Percentiles rank a stretch among this genome's conserved stretches.
Evolutionary conservation across 2,797 vertebrate species (phyloP).

Genomic region (Protonibea diacanthus): DNA sequence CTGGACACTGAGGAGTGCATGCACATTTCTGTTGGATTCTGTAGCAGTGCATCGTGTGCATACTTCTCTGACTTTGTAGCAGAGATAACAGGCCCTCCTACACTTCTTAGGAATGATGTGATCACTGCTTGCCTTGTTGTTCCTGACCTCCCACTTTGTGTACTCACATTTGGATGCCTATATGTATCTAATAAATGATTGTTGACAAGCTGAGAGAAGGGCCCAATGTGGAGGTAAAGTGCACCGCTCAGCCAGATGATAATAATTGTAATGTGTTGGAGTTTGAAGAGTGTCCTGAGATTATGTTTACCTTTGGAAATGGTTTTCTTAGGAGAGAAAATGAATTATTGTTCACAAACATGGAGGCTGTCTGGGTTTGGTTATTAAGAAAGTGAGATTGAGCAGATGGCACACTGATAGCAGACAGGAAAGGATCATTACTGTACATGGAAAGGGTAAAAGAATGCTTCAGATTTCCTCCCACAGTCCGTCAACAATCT

Average conservation of each 20-base stretch:
- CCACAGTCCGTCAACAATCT: neutral
- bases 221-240: slow-evolving; percentile 5
- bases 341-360: slow-evolving; percentile 59
- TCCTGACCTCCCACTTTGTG: slow-evolving; percentile 24
- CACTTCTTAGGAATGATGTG: neutral
- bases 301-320: slow-evolving; percentile 63
- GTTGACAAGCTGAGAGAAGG: slow-evolving; percentile 48
- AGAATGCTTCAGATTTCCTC: neutral
- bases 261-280: slow-evolving; percentile 51
- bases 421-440: slow-evolving; percentile 1
- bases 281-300: slow-evolving; percentile 44
- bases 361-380: slow-evolving; percentile 17
- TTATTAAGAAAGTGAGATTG: slow-evolving; percentile 28
- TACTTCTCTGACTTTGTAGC: neutral
- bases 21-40: neutral
- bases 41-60: neutral
- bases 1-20: neutral
- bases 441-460: slow-evolving; percentile 5
- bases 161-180: slow-evolving; percentile 5
- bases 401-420: neutral
- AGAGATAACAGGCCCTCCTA: neutral
- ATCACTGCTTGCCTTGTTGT: slow-evolving; percentile 17
- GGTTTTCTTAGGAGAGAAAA: slow-evolving; percentile 49
- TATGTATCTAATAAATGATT: slow-evolving; percentile 48
- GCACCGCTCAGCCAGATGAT: slow-evolving; percentile 26